A percentile compares a stretch with the other conserved stretches of the same genome.
Conservation (phyloP, 2,888 invertebrate genomes). For the Himalopsyche kuldschensis region DNA sequence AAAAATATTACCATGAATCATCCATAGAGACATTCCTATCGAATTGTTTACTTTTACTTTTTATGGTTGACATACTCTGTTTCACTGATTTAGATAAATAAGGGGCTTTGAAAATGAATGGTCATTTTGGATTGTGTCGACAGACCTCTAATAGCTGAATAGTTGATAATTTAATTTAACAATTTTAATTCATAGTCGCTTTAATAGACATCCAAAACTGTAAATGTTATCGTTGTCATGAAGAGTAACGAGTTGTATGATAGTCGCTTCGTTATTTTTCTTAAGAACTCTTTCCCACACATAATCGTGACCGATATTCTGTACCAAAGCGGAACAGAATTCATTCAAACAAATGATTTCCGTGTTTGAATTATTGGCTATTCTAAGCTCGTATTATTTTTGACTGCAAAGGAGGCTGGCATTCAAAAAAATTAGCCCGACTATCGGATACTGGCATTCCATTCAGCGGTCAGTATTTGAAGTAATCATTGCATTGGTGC, state of each 20-base stretch:
- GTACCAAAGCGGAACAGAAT: background rate
- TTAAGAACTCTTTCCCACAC: background rate
- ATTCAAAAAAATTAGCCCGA: background rate
- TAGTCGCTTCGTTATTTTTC: background rate
- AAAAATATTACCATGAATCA: too few species aligned
- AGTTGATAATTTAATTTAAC: too few species aligned
- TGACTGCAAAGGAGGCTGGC: background rate
- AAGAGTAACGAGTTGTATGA: background rate
- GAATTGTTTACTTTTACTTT: too few species aligned
- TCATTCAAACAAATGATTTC: background rate
- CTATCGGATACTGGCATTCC: background rate
- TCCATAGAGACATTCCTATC: too few species aligned
- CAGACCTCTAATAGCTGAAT: background rate
- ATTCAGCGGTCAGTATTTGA: too few species aligned
- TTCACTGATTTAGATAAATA: too few species aligned
- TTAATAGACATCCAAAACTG: background rate
- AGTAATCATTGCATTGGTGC: too few species aligned
- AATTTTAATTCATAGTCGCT: background rate
- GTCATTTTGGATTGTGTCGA: background rate
- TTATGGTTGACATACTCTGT: too few species aligned
- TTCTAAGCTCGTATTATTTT: background rate
- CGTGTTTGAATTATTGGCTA: background rate
- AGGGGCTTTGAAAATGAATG: background rate
- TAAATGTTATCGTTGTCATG: background rate
- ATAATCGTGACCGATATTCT: background rate